These are phyloP conservation scores for Maniola hyperantus DNA, from an alignment of 2,888 invertebrate genomes.

Conservation along the genomic window DNA sequence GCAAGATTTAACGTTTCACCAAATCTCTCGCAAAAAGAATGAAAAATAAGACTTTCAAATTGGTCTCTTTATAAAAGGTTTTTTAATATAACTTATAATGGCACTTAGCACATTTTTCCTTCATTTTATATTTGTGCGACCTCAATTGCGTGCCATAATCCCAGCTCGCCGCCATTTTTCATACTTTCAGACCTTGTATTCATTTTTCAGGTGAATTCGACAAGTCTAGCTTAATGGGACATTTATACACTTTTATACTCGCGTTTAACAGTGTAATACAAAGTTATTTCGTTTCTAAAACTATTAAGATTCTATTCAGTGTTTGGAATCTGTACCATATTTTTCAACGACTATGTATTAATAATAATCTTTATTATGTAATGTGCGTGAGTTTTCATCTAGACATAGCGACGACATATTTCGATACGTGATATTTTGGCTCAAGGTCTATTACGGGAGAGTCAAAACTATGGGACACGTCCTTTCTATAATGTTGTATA, in stretches of 20 bases:
- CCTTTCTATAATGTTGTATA: neutral
- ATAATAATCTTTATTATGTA: neutral
- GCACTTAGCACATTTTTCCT: constrained; percentile 30
- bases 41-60: constrained; percentile 23
- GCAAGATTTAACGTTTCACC: constrained; percentile 2
- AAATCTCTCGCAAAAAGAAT: constrained; percentile 8
- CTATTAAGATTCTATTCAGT: neutral
- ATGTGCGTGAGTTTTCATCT: neutral
- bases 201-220: constrained; percentile 18
- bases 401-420: neutral
- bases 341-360: too few relatives aligned
- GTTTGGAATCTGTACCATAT: neutral
- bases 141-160: constrained; percentile 27
- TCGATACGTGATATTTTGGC: neutral
- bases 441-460: neutral
- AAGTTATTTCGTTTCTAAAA: too few relatives aligned
- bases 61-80: constrained; percentile 29
- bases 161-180: constrained; percentile 23
- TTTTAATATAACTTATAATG: constrained; percentile 26
- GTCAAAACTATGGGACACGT: neutral
- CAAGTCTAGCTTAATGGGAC: constrained; percentile 12
- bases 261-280: neutral
- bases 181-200: constrained; percentile 24
- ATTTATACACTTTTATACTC: constrained; percentile 13
- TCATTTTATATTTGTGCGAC: constrained; percentile 30